A percentile compares a stretch with the other conserved stretches of the same genome.
Conservation (phyloP, 1,140 invertebrate genomes). For the Drosophila littoralis region DNA sequence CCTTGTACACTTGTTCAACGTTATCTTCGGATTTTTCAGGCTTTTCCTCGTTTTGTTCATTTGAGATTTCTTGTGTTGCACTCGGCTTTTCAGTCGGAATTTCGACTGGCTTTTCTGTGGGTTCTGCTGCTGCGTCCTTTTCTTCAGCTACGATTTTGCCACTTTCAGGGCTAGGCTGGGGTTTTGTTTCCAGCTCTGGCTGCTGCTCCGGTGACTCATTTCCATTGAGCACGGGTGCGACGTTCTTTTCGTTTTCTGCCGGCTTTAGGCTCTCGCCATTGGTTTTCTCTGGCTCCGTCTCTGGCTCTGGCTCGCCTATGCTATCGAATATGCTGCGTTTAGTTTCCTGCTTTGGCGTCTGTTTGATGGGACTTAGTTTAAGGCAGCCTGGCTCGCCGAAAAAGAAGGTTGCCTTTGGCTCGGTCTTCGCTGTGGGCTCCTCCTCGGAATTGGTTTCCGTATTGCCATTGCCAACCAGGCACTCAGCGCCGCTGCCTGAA, state of each 20-base stretch:
- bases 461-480: slow-evolving; percentile 85
- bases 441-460: slow-evolving; percentile 45
- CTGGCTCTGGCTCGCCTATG: slow-evolving; percentile 11
- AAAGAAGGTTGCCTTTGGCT: slow-evolving; percentile 84
- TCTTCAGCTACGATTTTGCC: slow-evolving; percentile 4
- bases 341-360: slow-evolving; percentile 56
- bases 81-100: neutral
- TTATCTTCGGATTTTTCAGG: neutral
- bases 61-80: slow-evolving; percentile 55
- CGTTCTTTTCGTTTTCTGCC: slow-evolving; percentile 6
- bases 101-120: slow-evolving; percentile 10
- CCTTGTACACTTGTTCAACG: slow-evolving; percentile 14
- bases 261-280: slow-evolving; percentile 53
- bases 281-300: slow-evolving; percentile 46
- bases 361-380: slow-evolving; percentile 79
- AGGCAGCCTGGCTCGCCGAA: slow-evolving; percentile 85
- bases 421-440: slow-evolving; percentile 47
- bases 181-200: neutral
- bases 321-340: slow-evolving; percentile 73
- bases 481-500: slow-evolving; percentile 89
- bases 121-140: neutral
- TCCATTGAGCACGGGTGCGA: neutral
- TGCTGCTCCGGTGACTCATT: slow-evolving; percentile 26
- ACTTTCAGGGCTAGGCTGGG: neutral
- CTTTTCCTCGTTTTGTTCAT: slow-evolving; percentile 20